Conservation (phyloP, 1,140 invertebrate genomes). For the Bombus superbus region DNA sequence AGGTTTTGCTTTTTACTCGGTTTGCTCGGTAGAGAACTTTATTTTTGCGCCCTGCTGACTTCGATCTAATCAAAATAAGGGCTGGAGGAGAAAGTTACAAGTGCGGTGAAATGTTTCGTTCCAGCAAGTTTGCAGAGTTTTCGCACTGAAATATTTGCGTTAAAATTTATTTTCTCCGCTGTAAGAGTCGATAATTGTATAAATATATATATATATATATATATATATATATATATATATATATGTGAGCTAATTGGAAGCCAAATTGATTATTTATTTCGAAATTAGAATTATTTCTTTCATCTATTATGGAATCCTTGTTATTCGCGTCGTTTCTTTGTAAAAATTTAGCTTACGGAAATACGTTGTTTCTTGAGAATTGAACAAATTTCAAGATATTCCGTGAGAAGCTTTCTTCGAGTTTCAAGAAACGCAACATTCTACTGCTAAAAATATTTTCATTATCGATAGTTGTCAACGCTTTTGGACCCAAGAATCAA, state of each 20-base stretch:
- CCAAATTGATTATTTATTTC: neutral
- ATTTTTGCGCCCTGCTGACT: neutral
- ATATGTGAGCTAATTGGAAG: no score
- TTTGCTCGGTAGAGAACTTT: neutral
- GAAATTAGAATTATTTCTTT: neutral
- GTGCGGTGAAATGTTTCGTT: no score
- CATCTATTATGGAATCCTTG: no score
- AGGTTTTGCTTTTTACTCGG: neutral
- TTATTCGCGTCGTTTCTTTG: no score
- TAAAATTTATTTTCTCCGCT: neutral
- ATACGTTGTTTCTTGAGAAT: neutral
- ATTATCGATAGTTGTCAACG: neutral
- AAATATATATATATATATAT: no score
- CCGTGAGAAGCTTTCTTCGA: no score
- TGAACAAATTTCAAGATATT: no score
- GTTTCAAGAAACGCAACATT: neutral
- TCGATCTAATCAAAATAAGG: neutral
- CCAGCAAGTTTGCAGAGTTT: no score
- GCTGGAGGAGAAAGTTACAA: neutral
- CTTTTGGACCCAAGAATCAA: neutral
- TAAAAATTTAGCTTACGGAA: neutral
- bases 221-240: no score
- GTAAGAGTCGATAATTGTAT: no score
- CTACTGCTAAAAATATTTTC: neutral
- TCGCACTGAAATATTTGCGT: neutral